Conservation (phyloP, 2,888 invertebrate genomes). For the Boloria euphrosyne region DNA sequence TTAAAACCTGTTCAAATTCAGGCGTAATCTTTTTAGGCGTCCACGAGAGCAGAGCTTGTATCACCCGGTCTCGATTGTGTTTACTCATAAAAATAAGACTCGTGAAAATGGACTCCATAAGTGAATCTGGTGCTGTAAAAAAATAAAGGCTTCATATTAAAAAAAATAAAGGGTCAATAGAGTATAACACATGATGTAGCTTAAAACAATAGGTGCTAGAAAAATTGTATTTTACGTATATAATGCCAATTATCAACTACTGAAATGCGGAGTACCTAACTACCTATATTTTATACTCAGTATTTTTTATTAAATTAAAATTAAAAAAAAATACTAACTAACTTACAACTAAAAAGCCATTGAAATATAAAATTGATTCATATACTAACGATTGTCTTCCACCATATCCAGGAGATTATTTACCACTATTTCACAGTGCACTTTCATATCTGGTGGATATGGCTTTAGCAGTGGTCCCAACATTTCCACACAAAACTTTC, state of each 20-base stretch:
- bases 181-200: background rate
- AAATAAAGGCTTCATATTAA: background rate
- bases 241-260: background rate
- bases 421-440: conserved; percentile 65
- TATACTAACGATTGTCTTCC: conserved; percentile 61
- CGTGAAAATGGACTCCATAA: conserved; percentile 65
- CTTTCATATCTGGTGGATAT: conserved; percentile 69
- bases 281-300: too few species aligned
- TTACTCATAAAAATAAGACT: conserved; percentile 65
- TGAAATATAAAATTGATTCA: background rate
- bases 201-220: background rate
- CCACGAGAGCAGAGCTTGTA: conserved; percentile 59
- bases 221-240: background rate
- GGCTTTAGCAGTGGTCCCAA: conserved; percentile 71
- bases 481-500: conserved; percentile 61
- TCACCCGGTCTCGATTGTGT: conserved; percentile 55
- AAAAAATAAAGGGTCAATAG: background rate
- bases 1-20: conserved; percentile 55
- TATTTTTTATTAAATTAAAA: too few species aligned
- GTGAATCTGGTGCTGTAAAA: conserved; percentile 58
- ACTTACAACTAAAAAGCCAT: too few species aligned
- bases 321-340: too few species aligned
- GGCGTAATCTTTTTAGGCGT: conserved; percentile 54
- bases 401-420: conserved; percentile 62
- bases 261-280: background rate